phyloP scores from a whole-genome alignment of 2,888 invertebrate species.

The Polyommatus iphigenia region DNA sequence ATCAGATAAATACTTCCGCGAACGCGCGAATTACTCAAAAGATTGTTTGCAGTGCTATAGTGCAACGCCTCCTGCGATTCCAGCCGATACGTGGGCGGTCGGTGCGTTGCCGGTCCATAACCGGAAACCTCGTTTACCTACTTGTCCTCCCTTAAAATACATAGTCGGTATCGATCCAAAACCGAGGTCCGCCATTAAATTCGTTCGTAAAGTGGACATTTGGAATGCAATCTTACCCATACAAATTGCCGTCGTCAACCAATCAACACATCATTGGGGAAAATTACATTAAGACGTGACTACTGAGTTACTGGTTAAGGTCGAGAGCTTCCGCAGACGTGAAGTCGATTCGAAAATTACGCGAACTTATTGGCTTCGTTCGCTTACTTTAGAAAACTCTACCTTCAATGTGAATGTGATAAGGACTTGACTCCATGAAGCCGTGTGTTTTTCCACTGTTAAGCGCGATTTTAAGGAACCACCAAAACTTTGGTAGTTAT shows the following conservation, averaged over 20 bases:
- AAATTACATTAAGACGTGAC: constrained; percentile 40
- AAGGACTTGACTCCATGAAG: background rate
- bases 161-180: constrained; percentile 59
- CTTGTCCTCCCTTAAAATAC: constrained; percentile 68
- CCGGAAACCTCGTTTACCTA: constrained; percentile 69
- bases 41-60: constrained; percentile 66
- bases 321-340: constrained; percentile 62
- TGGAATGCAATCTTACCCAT: constrained; percentile 45
- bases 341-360: constrained; percentile 49
- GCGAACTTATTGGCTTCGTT: background rate
- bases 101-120: constrained; percentile 72
- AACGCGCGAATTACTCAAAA: constrained; percentile 66
- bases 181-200: constrained; percentile 63
- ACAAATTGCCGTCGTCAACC: constrained; percentile 34
- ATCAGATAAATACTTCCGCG: constrained; percentile 69
- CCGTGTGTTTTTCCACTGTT: background rate
- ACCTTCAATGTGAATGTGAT: background rate
- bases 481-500: too few relatives aligned
- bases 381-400: background rate
- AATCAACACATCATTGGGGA: constrained; percentile 38
- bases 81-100: constrained; percentile 69
- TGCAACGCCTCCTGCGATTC: constrained; percentile 66
- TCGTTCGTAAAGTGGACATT: constrained; percentile 49
- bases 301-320: background rate
- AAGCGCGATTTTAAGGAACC: background rate